phyloP scores from a whole-genome alignment of 2,888 invertebrate species.

The Dysmachus trigonus region DNA sequence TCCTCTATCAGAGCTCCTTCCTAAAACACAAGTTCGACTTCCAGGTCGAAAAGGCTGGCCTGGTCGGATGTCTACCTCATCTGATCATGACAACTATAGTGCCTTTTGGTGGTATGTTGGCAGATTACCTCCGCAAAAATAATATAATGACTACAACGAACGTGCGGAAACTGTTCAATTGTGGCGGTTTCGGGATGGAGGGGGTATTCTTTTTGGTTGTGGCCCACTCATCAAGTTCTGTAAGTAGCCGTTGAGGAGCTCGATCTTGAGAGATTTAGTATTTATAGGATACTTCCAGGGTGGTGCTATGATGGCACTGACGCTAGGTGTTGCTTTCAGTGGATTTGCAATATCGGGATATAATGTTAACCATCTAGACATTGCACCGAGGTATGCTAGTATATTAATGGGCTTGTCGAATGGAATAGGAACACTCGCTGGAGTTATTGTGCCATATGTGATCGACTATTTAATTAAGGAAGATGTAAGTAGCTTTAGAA shows the following conservation, averaged over 20 bases:
- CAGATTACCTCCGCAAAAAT: slow-evolving; percentile 91
- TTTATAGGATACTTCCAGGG: slow-evolving; percentile 61
- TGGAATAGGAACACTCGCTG: slow-evolving; percentile 97
- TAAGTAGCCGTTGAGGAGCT: slow-evolving; percentile 57
- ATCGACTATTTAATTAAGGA: slow-evolving; percentile 85
- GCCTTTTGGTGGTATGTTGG: slow-evolving; percentile 95
- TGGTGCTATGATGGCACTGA: slow-evolving; percentile 85
- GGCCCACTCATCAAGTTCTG: slow-evolving; percentile 84
- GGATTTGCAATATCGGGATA: slow-evolving; percentile 99
- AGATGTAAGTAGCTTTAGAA: slow-evolving; percentile 69
- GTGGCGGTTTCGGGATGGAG: slow-evolving; percentile 99
- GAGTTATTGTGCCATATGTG: slow-evolving; percentile 93
- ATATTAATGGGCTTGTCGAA: slow-evolving; percentile 99
- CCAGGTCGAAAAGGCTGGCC: slow-evolving; percentile 91
- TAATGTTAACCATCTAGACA: slow-evolving; percentile 98
- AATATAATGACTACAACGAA: slow-evolving; percentile 92
- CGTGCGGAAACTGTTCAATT: slow-evolving; percentile 97
- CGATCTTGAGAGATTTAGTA: neutral
- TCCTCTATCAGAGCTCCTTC: slow-evolving; percentile 94
- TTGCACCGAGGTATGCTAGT: slow-evolving; percentile 95
- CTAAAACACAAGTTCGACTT: slow-evolving; percentile 90
- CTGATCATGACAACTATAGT: slow-evolving; percentile 98
- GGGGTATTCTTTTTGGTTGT: slow-evolving; percentile 96
- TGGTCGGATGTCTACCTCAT: slow-evolving; percentile 95
- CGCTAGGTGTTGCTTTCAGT: slow-evolving; percentile 96